phyloP scores from a whole-genome alignment of 2,888 invertebrate genomes.

The Aquatica leii region DNA sequence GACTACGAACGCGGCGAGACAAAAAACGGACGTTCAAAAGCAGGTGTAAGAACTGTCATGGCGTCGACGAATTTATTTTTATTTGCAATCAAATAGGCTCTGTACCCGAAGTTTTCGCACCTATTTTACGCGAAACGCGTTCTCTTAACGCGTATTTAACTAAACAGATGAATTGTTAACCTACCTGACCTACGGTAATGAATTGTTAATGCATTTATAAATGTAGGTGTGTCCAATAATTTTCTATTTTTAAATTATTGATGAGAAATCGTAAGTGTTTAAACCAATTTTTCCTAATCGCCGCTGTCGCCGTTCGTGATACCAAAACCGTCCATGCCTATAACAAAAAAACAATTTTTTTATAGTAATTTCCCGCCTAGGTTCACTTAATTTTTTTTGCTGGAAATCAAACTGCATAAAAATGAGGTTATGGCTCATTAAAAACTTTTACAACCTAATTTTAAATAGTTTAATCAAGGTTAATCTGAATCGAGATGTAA shows the following conservation, averaged over 20 bases:
- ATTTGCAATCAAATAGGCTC: conserved; percentile 34
- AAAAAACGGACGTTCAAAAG: conserved; percentile 30
- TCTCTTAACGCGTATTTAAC: not conserved
- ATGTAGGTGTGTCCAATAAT: conserved; percentile 56
- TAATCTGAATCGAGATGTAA: too few relatives aligned
- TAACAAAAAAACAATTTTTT: too few relatives aligned
- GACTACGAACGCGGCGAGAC: not conserved
- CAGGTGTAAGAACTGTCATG: conserved; percentile 54
- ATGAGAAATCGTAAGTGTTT: conserved; percentile 41
- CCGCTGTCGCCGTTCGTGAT: too few relatives aligned
- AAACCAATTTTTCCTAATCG: not conserved
- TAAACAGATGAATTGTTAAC: conserved; percentile 1
- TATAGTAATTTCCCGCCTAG: conserved; percentile 9
- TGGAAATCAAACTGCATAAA: not conserved
- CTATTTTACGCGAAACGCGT: not conserved
- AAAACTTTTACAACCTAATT: too few relatives aligned
- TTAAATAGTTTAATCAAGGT: too few relatives aligned
- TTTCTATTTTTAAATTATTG: conserved; percentile 48
- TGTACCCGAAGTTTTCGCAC: not conserved
- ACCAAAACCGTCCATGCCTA: too few relatives aligned
- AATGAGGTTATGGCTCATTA: conserved; percentile 4
- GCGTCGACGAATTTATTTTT: conserved; percentile 57
- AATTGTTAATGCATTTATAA: conserved; percentile 43
- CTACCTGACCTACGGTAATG: conserved; percentile 38
- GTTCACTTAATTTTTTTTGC: not conserved